Conservation (phyloP, 1,140 invertebrate species). For the Choristoneura fumiferana region DNA sequence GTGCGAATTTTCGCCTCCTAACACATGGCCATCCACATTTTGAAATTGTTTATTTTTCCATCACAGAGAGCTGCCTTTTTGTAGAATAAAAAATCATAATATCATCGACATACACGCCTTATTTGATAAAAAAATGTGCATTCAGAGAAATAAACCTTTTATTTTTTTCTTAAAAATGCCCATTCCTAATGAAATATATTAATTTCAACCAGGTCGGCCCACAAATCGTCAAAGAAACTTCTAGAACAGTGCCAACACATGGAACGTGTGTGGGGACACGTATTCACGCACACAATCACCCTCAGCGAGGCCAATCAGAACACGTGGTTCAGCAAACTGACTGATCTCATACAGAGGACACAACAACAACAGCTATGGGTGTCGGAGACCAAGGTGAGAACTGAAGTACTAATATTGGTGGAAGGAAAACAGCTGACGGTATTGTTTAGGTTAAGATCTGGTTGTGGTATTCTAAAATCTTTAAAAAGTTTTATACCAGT, state of each 20-base stretch:
- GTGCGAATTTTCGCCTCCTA: no score
- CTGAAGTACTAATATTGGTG: not conserved
- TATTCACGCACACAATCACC: slow-evolving; percentile 94
- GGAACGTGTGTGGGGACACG: slow-evolving; percentile 96
- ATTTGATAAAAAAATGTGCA: no score
- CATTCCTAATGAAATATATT: slow-evolving; percentile 10
- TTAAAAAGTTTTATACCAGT: no score
- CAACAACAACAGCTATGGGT: slow-evolving; percentile 97
- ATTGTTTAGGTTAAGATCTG: not conserved
- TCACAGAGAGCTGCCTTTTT: no score
- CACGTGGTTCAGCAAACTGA: slow-evolving; percentile 95
- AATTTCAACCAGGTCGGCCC: slow-evolving; percentile 85
- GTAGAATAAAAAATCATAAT: no score
- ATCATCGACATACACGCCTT: no score
- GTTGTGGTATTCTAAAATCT: not conserved
- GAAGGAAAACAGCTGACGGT: not conserved
- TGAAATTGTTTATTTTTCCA: no score
- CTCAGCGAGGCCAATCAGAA: slow-evolving; percentile 91
- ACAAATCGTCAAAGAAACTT: slow-evolving; percentile 97
- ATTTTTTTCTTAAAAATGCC: no score
- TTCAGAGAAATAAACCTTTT: no score
- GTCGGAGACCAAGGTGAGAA: slow-evolving; percentile 93
- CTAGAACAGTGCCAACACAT: slow-evolving; percentile 97
- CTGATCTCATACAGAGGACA: slow-evolving; percentile 95
- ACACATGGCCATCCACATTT: no score